Percentiles rank a stretch among this genome's conserved stretches.
Conservation (phyloP, 2,113 vertebrate species). For the Sinocyclocheilus rhinocerous region DNA sequence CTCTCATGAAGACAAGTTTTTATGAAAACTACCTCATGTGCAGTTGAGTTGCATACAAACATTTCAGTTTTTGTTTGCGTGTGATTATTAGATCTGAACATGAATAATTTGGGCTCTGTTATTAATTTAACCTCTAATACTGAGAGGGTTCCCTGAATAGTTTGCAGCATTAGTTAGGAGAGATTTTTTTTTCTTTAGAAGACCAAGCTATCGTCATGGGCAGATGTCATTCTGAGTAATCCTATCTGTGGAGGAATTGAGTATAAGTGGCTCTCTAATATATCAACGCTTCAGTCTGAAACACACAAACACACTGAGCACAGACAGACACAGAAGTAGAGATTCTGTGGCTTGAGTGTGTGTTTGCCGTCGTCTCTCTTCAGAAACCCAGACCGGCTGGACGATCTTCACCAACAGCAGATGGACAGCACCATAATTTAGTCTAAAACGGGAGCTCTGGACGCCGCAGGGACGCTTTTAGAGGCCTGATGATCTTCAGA, state of each 20-base stretch:
- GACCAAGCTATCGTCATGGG: background rate
- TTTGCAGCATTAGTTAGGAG: background rate
- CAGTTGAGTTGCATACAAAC: too few species aligned
- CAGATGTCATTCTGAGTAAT: too few species aligned
- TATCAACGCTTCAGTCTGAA: background rate
- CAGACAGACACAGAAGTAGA: too few species aligned
- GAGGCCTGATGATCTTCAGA: background rate
- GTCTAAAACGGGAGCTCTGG: conserved; percentile 55
- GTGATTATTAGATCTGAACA: background rate
- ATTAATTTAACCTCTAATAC: background rate
- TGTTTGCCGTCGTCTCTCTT: too few species aligned
- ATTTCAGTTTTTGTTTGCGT: too few species aligned
- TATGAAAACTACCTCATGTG: too few species aligned
- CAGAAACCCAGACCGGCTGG: background rate
- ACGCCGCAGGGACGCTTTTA: conserved; percentile 42
- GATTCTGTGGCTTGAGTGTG: too few species aligned
- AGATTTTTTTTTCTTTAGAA: too few species aligned
- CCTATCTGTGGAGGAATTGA: background rate
- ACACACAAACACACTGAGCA: too few species aligned
- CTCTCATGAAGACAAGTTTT: too few species aligned
- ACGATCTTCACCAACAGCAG: conserved; percentile 37
- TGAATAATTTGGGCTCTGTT: background rate
- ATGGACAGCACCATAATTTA: conserved; percentile 54
- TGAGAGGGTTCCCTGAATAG: background rate
- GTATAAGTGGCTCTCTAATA: background rate